phyloP scores from a whole-genome alignment of 2,113 vertebrate species.

The Crotophaga sulcirostris region DNA sequence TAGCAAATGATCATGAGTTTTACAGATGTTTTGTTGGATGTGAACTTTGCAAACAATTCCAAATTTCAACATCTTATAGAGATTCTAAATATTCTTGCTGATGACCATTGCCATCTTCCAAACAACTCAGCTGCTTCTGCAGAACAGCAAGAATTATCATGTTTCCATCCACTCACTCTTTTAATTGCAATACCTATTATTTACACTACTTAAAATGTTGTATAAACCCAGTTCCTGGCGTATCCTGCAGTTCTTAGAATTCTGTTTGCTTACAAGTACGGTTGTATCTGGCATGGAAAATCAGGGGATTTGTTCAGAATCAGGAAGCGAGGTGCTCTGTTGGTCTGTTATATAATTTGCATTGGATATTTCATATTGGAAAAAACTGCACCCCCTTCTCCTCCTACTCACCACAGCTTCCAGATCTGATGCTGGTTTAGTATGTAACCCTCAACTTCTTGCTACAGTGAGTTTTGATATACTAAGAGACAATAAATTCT shows the following conservation, averaged over 20 bases:
- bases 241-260: not conserved
- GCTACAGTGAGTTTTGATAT: not conserved
- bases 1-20: not conserved
- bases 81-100: not conserved
- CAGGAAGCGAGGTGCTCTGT: not conserved
- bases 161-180: not conserved
- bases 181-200: not conserved
- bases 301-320: not conserved
- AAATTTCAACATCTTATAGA: not conserved
- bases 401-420: not conserved
- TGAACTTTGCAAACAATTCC: not conserved
- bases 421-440: not conserved
- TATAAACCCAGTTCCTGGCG: not conserved
- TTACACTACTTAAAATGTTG: not conserved
- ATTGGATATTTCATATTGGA: not conserved
- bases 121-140: conserved; percentile 32
- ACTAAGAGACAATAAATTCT: not conserved
- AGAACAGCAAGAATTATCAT: not conserved
- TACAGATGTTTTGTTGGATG: not conserved
- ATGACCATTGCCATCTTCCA: not conserved
- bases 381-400: not conserved
- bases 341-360: not conserved
- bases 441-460: not conserved
- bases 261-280: not conserved
- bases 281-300: not conserved